These are phyloP conservation scores for Callorhinus ursinus DNA, from an alignment of 2,113 vertebrate species.

Conservation along the genomic window DNA sequence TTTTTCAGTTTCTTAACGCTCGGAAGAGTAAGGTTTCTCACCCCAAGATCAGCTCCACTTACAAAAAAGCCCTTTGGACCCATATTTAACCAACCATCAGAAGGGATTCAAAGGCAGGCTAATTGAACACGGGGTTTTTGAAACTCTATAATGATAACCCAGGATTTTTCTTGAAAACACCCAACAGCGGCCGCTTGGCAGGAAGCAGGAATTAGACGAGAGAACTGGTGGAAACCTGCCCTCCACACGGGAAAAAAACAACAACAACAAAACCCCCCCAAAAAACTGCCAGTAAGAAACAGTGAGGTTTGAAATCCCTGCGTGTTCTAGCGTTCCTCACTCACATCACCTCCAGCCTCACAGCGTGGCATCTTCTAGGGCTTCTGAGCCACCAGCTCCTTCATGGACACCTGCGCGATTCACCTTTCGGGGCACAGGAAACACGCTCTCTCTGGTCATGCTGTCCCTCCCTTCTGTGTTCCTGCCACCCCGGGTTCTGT, in stretches of 20 bases:
- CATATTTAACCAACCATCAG: background rate
- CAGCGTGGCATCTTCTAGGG: background rate
- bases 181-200: background rate
- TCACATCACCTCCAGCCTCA: background rate
- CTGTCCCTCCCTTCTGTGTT: fast-evolving
- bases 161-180: slow-evolving; percentile 20
- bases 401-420: background rate
- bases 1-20: background rate
- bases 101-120: background rate
- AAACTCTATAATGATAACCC: background rate
- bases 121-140: background rate
- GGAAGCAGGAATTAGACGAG: slow-evolving; percentile 6
- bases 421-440: no score
- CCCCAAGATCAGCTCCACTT: background rate
- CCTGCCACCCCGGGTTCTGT: fast-evolving
- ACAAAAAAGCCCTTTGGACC: background rate
- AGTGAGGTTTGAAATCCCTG: background rate
- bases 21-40: background rate
- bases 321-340: fast-evolving
- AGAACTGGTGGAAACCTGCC: background rate
- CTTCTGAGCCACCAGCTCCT: background rate
- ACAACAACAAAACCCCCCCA: background rate
- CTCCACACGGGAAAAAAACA: background rate
- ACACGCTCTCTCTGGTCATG: background rate
- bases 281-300: background rate